These are phyloP conservation scores for Todiramphus saurophagus DNA, from an alignment of 2,113 vertebrate genomes.

Conservation along the genomic window DNA sequence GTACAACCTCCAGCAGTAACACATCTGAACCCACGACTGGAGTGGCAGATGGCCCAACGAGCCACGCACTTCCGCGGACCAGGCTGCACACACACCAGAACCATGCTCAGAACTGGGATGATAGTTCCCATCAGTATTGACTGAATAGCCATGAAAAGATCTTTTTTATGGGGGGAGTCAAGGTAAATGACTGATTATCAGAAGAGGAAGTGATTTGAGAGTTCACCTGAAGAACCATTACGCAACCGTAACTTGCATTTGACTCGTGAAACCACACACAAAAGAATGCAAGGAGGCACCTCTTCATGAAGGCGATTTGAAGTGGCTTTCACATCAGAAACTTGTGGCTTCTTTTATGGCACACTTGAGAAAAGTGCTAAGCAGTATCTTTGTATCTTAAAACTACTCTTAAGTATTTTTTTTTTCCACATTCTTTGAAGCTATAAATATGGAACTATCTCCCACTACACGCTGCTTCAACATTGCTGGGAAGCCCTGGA, in stretches of 20 bases:
- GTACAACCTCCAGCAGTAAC: background rate
- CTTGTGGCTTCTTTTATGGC: constrained; percentile 75
- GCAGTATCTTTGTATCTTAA: background rate
- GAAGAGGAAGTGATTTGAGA: background rate
- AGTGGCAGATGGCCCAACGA: background rate
- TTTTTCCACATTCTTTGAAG: background rate
- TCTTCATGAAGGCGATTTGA: constrained; percentile 70
- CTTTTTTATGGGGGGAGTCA: background rate
- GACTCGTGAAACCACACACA: constrained; percentile 70
- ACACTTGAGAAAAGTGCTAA: constrained; percentile 5
- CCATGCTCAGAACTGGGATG: background rate
- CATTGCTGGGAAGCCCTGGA: background rate
- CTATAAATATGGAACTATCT: background rate
- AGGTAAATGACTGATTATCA: background rate
- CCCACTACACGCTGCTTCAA: background rate
- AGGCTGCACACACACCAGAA: background rate
- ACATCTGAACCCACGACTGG: background rate
- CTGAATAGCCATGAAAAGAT: background rate
- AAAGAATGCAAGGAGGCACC: constrained; percentile 27
- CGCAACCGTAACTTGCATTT: constrained; percentile 24
- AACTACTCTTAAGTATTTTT: constrained; percentile 20
- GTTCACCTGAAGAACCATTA: background rate
- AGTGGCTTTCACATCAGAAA: constrained; percentile 77
- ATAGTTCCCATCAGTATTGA: background rate
- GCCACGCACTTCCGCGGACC: fast-evolving